A percentile compares a stretch with the other conserved stretches of the same genome.
phyloP scores from a whole-genome alignment of 2,113 vertebrate species.

The Pedionomus torquatus region DNA sequence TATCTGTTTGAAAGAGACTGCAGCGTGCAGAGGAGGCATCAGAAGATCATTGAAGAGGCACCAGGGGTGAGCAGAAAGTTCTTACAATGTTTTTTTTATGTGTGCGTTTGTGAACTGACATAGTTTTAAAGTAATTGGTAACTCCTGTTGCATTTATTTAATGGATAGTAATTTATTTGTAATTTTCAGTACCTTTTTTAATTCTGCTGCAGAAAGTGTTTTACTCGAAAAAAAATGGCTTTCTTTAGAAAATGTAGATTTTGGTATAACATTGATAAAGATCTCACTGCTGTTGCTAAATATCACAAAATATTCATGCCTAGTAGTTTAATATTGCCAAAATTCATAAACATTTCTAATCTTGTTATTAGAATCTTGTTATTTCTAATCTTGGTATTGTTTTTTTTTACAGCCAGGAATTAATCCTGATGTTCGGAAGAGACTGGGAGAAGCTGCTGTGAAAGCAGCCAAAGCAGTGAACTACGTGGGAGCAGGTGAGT shows the following conservation, averaged over 20 bases:
- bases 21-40: slow-evolving; percentile 95
- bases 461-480: slow-evolving; percentile 93
- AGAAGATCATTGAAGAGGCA: slow-evolving; percentile 98
- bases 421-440: slow-evolving; percentile 85
- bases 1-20: slow-evolving; percentile 98
- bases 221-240: neutral
- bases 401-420: slow-evolving; percentile 87
- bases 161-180: neutral
- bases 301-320: neutral
- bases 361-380: too few species aligned
- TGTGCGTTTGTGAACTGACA: neutral
- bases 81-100: neutral
- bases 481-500: slow-evolving; percentile 94
- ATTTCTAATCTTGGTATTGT: neutral
- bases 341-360: neutral
- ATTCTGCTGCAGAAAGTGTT: neutral
- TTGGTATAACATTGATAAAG: neutral
- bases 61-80: slow-evolving; percentile 84
- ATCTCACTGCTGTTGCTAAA: neutral
- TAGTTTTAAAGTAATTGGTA: neutral
- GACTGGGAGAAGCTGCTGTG: slow-evolving; percentile 94
- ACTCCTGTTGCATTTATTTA: neutral
- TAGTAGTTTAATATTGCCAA: neutral
- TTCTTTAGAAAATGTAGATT: neutral
- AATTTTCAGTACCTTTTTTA: neutral